These are phyloP conservation scores for Glareola pratincola DNA, from an alignment of 2,113 vertebrate genomes.

Conservation along the genomic window DNA sequence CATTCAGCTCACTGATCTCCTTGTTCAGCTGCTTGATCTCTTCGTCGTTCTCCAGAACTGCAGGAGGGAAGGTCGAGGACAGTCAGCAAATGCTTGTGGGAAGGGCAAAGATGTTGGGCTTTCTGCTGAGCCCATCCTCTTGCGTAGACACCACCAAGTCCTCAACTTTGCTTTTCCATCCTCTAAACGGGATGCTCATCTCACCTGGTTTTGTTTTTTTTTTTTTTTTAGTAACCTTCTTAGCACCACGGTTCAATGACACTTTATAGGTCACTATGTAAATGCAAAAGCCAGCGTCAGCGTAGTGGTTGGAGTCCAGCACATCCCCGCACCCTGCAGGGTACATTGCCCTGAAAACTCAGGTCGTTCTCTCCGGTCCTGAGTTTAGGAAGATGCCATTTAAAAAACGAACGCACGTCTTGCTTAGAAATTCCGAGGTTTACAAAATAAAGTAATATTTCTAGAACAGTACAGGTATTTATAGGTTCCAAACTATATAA, in stretches of 20 bases:
- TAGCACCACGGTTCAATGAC: not conserved
- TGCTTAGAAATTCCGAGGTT: not conserved
- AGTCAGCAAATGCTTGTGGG: not conserved
- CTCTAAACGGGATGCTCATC: not conserved
- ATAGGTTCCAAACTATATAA: not conserved
- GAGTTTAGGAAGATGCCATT: not conserved
- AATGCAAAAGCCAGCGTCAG: not conserved
- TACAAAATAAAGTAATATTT: not conserved
- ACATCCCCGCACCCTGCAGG: not conserved
- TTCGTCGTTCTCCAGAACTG: constrained; percentile 94
- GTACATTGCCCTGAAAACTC: not conserved
- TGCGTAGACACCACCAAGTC: not conserved
- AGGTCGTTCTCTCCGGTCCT: not conserved
- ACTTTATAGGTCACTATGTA: not conserved
- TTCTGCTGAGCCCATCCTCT: not conserved
- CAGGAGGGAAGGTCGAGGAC: not conserved
- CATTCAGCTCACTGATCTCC: constrained; percentile 95
- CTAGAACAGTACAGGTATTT: not conserved
- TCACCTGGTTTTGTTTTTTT: not conserved
- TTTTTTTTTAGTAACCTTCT: not conserved
- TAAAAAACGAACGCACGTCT: not conserved
- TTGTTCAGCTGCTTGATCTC: constrained; percentile 98
- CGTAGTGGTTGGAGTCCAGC: not conserved
- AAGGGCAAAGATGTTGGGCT: not conserved
- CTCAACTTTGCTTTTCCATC: not conserved